A percentile compares a stretch with the other conserved stretches of the same genome.
phyloP scores from a whole-genome alignment of 2,888 invertebrate genomes.

The Limenitis camilla region DNA sequence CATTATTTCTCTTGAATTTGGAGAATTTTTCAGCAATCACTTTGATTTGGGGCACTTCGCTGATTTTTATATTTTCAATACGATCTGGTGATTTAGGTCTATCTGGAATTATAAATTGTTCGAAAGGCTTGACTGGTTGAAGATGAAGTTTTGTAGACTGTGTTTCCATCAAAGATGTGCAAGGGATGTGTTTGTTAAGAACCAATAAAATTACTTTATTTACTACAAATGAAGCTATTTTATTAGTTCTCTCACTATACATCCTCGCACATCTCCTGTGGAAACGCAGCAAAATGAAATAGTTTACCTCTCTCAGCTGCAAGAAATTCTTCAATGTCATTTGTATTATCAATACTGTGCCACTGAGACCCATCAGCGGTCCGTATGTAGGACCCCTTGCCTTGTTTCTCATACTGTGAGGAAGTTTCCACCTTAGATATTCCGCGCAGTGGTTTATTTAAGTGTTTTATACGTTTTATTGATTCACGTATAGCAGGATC shows the following conservation, averaged over 20 bases:
- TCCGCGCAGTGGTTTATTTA: conserved; percentile 31
- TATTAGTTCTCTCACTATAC: too few relatives aligned
- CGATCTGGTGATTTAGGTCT: conserved; percentile 2
- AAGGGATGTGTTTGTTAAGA: too few relatives aligned
- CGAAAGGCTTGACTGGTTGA: too few relatives aligned
- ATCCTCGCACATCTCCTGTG: too few relatives aligned
- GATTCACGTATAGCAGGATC: conserved; percentile 31
- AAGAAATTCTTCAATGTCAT: conserved; percentile 38
- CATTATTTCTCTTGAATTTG: conserved; percentile 43
- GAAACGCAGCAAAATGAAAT: too few relatives aligned
- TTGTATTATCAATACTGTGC: conserved; percentile 40
- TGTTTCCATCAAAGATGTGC: too few relatives aligned
- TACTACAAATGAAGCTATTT: too few relatives aligned
- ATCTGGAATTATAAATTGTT: conserved; percentile 1
- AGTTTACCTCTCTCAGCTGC: conserved; percentile 5
- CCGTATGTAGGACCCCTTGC: conserved; percentile 17
- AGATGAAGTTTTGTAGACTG: too few relatives aligned
- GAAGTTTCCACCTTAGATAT: conserved; percentile 33
- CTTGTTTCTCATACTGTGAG: conserved; percentile 30
- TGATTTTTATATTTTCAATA: conserved; percentile 39
- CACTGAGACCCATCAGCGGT: conserved; percentile 33
- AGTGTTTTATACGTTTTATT: conserved; percentile 29
- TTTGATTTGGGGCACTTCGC: conserved; percentile 48
- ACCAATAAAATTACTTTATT: too few relatives aligned
- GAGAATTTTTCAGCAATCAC: conserved; percentile 54